Conservation (phyloP, 1,140 invertebrate genomes). For the Subanguina moxae region DNA sequence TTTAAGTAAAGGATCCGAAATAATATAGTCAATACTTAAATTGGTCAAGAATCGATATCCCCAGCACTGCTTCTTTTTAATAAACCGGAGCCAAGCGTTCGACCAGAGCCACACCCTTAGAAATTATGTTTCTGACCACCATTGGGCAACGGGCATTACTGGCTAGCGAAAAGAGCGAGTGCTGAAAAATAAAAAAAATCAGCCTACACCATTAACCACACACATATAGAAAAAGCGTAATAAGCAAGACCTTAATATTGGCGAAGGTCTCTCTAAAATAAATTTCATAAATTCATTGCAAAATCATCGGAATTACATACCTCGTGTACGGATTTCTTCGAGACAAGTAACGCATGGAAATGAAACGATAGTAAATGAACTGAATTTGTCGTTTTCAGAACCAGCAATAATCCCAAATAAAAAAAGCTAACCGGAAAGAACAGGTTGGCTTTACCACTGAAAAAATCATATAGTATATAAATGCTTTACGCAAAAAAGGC, state of each 20-base stretch:
- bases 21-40: too few species aligned
- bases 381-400: slow-evolving; percentile 77
- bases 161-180: slow-evolving; percentile 23
- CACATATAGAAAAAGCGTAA: background rate
- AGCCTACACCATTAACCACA: slow-evolving; percentile 10
- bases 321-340: slow-evolving; percentile 85
- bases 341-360: slow-evolving; percentile 80
- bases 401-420: slow-evolving; percentile 61
- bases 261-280: background rate
- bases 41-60: too few species aligned
- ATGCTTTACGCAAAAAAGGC: too few species aligned
- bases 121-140: slow-evolving; percentile 28
- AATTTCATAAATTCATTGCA: background rate
- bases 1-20: too few species aligned
- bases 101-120: slow-evolving; percentile 13
- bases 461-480: background rate
- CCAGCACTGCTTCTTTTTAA: too few species aligned
- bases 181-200: slow-evolving; percentile 29
- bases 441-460: slow-evolving; percentile 54
- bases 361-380: slow-evolving; percentile 89
- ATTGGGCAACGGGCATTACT: slow-evolving; percentile 29
- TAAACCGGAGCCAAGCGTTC: background rate
- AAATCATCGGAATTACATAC: slow-evolving; percentile 39
- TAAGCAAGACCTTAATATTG: background rate
- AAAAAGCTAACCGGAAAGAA: slow-evolving; percentile 73